Evolutionary conservation across 2,888 invertebrate species (phyloP).

Genomic region (Drosophila lutescens): DNA sequence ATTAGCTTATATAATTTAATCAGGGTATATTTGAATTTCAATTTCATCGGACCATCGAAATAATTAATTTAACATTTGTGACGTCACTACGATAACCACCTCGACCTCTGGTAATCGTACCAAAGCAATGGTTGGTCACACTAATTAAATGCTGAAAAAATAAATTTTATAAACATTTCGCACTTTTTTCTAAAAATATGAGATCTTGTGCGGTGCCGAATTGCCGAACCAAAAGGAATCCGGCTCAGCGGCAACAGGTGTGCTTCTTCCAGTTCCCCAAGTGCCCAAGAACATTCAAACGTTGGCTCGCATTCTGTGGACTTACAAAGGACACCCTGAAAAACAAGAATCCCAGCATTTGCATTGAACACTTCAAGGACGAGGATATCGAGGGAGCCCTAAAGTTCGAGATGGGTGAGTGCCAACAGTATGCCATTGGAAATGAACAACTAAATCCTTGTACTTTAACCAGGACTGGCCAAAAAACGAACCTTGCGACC

Average conservation of each 20-base stretch:
- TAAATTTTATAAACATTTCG: conserved; percentile 9
- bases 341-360: conserved; percentile 51
- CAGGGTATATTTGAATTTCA: no score
- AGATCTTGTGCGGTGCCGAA: conserved; percentile 51
- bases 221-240: conserved; percentile 37
- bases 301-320: conserved; percentile 59
- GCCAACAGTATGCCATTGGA: rapidly evolving
- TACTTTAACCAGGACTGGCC: conserved; percentile 49
- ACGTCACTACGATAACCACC: conserved; percentile 2
- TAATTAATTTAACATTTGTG: neutral
- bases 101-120: neutral
- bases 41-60: no score
- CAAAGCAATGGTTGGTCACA: conserved; percentile 1
- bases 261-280: conserved; percentile 66
- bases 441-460: neutral
- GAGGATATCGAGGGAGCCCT: conserved; percentile 65
- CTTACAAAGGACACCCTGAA: conserved; percentile 15
- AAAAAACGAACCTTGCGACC: conserved; percentile 56
- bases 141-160: conserved; percentile 2
- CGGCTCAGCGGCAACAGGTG: conserved; percentile 23
- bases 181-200: conserved; percentile 38
- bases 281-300: conserved; percentile 37
- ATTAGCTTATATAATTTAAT: no score
- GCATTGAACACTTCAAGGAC: conserved; percentile 61
- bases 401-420: conserved; percentile 64